Evolutionary conservation across 2,888 invertebrate species (phyloP), one percentile per base, ranked within the genome.

Genomic region (Nymphalis polychloros): DNA sequence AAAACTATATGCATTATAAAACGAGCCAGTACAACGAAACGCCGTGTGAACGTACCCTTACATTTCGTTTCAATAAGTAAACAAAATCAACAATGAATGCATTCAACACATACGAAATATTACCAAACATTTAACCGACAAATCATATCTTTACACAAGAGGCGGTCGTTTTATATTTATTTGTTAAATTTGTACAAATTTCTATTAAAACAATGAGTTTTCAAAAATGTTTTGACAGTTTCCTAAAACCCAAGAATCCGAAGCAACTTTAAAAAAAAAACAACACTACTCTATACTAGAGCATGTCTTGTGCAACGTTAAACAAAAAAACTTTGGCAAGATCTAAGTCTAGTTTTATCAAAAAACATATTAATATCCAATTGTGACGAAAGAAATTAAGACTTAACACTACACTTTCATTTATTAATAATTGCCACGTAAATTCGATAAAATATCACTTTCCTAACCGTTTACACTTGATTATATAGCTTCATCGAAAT

Each of bases 361-460:
- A 73, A 75, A 71, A 76, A 74, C 64, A 64, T 69, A 62, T 75
- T 50, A 68, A 64, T 13, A 41, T 41, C 69, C 70, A 62, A 76
- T 82, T 81, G 80, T 80, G 80, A 81, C 81, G 73, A 73, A 72
- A 76, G 72, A 69, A 71, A 71, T 46, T 41, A 68, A 63, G 59
- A 70, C 74, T 80, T 82, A n/a, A 83, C 75, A 72, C 68, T 75
- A 75, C 73, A 31, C 64, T 73, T 74, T 75, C 31, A 13, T 31
- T 31, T 68, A 70, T 75, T 73, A 75, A 76, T 78, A 81, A 83
- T 86, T 85, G 90, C 86, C 90, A 85, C 84, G 79, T 92, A 92
- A 92, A 92, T 92, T 92, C 92, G 92, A 88, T 89, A 84, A 79
- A 83, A 81, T 89, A 88, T 87, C 89, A 90, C 90, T 78, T 80